Base-by-base conservation (phyloP, 2,888 invertebrate genomes). In the Brachycybe producta region DNA sequence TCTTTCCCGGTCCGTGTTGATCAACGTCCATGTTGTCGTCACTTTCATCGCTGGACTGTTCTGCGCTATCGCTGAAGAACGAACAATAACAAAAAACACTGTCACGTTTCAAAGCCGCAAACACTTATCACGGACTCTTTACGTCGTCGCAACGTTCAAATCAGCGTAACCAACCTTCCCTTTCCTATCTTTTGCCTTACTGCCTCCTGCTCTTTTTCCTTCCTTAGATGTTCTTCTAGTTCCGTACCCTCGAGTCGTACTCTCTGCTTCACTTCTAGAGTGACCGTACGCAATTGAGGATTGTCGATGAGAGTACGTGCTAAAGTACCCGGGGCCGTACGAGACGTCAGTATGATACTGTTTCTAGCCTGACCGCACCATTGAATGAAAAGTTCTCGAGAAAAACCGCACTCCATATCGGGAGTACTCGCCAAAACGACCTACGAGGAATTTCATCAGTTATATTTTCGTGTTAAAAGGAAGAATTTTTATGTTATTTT, bases 371-470 rank as follows among this genome's bases (percentile, higher is more conserved):
- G 85, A 0, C 80, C 76, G 49, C 91, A 87, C 95, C 97, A 98
- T 61, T 85, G 81, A 2, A 92, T 70, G 67, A 98, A 97, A 23
- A 98, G 71, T 62, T 98, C 97, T 49, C 97, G 73, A 0, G 95
- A 83, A 67, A 86, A 97, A 0, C 98, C 98, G 57, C 83, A 79
- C 68, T 98, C 95, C 73, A 98, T 77, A 65, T 97, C 97, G 0
- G 91, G 84, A 56, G 82, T 84, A 61, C 94, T 94, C 0, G 95
- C 92, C 51, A 98, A 70, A 11, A 98, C 97, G 2, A 97, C 90
- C 74, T 75, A 40, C 23, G 52, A 52, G 41, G n/a, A n/a, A n/a
- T n/a, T n/a, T n/a, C n/a, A n/a, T n/a, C n/a, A n/a, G n/a, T n/a
- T n/a, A n/a, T n/a, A n/a, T n/a, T n/a, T n/a, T n/a, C 30, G 5